phyloP scores from a whole-genome alignment of 2,888 invertebrate genomes.

The Nomada hirtipes region DNA sequence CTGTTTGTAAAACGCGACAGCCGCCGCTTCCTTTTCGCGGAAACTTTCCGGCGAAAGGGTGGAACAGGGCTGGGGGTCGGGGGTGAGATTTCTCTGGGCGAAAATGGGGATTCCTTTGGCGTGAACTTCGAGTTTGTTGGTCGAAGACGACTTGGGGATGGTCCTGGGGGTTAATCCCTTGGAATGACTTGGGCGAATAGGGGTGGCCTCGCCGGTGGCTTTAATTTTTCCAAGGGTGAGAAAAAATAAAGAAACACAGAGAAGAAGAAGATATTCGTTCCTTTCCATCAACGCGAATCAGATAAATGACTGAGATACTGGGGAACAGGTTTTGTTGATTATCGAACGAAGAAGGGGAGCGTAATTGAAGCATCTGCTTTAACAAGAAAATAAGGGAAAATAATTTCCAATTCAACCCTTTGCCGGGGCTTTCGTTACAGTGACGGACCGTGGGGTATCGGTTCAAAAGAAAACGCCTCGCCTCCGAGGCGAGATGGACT shows the following conservation, averaged over 20 bases:
- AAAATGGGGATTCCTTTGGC: neutral
- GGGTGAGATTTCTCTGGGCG: neutral
- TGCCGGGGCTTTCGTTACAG: constrained; percentile 42
- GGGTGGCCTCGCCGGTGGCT: too few species aligned
- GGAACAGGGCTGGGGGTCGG: too few species aligned
- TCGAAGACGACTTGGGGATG: neutral
- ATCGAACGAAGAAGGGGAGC: too few species aligned
- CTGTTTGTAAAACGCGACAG: constrained; percentile 62
- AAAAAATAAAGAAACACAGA: too few species aligned
- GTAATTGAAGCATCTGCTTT: too few species aligned
- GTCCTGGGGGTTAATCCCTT: constrained; percentile 6
- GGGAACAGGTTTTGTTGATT: too few species aligned
- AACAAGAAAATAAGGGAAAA: too few species aligned
- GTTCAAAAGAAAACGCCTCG: constrained; percentile 51
- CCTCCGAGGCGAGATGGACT: neutral
- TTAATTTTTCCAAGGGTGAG: too few species aligned
- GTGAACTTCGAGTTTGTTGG: constrained; percentile 12
- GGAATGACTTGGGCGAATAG: constrained; percentile 13
- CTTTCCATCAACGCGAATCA: too few species aligned
- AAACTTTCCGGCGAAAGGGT: constrained; percentile 27
- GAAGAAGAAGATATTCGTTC: too few species aligned
- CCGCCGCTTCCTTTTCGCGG: constrained; percentile 1
- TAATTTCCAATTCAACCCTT: too few species aligned
- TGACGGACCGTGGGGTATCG: constrained; percentile 62
- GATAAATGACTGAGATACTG: too few species aligned